Evolutionary conservation across 2,113 vertebrate species (phyloP).

Genomic region (Sitta europaea): DNA sequence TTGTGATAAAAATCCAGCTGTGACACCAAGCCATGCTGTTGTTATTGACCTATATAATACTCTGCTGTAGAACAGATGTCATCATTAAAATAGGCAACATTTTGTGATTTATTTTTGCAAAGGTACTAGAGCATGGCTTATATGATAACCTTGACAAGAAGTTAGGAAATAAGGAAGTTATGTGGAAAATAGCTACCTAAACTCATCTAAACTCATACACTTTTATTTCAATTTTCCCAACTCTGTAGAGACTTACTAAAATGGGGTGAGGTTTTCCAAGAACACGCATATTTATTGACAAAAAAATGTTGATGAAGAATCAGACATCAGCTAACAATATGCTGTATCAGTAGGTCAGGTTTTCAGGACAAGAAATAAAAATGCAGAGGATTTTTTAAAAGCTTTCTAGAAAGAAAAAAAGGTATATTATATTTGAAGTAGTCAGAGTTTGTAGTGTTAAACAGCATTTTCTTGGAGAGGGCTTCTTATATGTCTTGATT

Average conservation of each 20-base stretch:
- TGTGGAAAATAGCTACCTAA: background rate
- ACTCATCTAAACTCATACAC: background rate
- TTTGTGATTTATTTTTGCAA: background rate
- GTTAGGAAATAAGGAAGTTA: background rate
- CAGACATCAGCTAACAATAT: background rate
- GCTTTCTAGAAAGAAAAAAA: background rate
- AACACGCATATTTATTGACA: background rate
- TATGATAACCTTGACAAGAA: background rate
- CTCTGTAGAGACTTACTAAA: conserved; percentile 5
- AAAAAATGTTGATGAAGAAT: background rate
- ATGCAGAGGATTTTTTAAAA: background rate
- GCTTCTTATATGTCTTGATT: background rate
- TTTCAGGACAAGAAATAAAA: background rate
- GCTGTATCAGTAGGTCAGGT: background rate
- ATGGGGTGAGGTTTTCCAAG: background rate
- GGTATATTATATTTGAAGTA: background rate
- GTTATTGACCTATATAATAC: background rate
- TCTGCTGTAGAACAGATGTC: background rate
- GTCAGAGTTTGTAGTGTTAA: background rate
- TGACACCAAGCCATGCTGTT: background rate
- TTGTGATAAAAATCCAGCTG: background rate
- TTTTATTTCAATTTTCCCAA: conserved; percentile 13
- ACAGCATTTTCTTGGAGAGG: background rate
- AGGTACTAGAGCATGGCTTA: background rate
- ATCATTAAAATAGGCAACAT: background rate